Base-by-base conservation (phyloP, 2,797 vertebrate genomes). In the Pangasius krempfi region DNA sequence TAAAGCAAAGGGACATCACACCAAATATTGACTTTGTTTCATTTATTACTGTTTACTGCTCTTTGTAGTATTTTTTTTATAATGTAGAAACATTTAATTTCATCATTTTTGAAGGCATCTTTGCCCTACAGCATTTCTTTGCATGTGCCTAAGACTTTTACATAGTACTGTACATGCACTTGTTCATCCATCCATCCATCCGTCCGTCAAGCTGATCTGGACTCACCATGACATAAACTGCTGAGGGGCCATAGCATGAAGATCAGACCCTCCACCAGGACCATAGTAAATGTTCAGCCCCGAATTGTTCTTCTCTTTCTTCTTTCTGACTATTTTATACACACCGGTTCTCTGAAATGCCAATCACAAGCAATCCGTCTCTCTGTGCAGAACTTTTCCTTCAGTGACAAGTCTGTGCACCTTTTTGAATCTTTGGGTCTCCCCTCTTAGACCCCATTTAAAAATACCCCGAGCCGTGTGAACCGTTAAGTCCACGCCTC, bases 221-320 rank as follows among this genome's bases (percentile, higher is more conserved):
- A 91, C 95, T 93, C 91, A 96, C 96, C 95, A 90, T 76, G 89
- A 92, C 93, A 92, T 0, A 90, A 92, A 90, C 91, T 93, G 93
- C 91, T 94, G 90, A 95, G 90, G 1, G 85, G 92, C 87, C 90
- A 93, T 52, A 96, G 85, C 72, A 96, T 84, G 62, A 95, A 86
- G 62, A 95, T 70, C 47, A 68, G 82, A 89, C 85, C 92, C 89
- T 95, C 84, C 44, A 86, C 22, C 88, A 88, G 89, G 93, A 94
- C 94, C 93, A 90, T 92, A 83, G 73, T 60, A 54, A 83, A 86
- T 47, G 2, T 37, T 73, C 8, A 37, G 56, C 54, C 25, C 60
- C 5, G 9, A 52, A 10, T 22, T 37, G 50, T 18, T 80, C 10
- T 25, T 58, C 37, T 58, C 3, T 66, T 86, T 44, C 56, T 54